Evolutionary conservation across 2,113 vertebrate genomes (phyloP).

Genomic region (Alouatta palliata): DNA sequence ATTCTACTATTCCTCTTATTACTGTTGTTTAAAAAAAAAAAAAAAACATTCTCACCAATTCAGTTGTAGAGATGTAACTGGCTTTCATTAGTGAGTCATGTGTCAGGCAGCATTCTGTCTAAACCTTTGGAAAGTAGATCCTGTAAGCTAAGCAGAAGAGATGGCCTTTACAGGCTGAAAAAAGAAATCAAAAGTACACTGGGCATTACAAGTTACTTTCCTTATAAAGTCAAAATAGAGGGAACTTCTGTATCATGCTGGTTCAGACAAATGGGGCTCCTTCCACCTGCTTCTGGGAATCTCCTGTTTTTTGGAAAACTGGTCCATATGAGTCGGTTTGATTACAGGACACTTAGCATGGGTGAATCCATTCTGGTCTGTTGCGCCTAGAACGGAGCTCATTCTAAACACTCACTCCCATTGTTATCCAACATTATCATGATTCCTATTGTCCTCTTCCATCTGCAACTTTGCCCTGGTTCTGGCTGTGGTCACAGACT

Average conservation of each 20-base stretch:
- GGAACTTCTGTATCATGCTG: too few species aligned
- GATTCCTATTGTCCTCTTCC: rapidly evolving
- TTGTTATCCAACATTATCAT: rapidly evolving
- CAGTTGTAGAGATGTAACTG: neutral
- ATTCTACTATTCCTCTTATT: neutral
- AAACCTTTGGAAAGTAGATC: neutral
- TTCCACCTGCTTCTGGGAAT: rapidly evolving
- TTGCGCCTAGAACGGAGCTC: neutral
- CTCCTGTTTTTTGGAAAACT: neutral
- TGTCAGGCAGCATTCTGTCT: too few species aligned
- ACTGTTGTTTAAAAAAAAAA: neutral
- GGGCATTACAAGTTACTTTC: neutral
- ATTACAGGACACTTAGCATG: rapidly evolving
- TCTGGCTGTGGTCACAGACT: neutral
- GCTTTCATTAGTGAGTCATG: neutral
- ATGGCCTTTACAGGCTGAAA: neutral
- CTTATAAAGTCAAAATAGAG: neutral
- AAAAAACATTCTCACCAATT: neutral
- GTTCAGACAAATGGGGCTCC: too few species aligned
- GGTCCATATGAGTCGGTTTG: rapidly evolving
- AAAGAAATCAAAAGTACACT: neutral
- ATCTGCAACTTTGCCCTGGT: neutral
- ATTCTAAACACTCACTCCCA: neutral
- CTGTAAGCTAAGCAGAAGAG: neutral
- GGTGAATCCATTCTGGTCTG: rapidly evolving